These are phyloP conservation scores for Pipistrellus nathusii DNA, from an alignment of 2,797 vertebrate genomes.

Conservation along the genomic window DNA sequence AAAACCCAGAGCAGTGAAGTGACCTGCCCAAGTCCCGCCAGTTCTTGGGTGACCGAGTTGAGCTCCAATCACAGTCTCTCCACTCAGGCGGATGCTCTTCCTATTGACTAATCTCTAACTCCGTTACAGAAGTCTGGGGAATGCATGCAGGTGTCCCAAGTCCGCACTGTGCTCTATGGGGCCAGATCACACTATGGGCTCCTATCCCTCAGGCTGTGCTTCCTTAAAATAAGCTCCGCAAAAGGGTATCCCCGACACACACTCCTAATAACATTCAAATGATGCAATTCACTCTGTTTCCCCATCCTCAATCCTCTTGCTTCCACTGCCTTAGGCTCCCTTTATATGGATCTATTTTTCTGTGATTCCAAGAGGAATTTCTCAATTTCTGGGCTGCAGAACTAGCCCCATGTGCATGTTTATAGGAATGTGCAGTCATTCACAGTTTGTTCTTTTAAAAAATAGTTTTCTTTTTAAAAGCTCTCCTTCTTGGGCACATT, in stretches of 20 bases:
- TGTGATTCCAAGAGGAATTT: constrained; percentile 72
- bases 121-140: not conserved
- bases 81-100: not conserved
- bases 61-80: too few relatives aligned
- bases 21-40: not conserved
- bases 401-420: constrained; percentile 74
- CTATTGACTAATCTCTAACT: not conserved
- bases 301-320: constrained; percentile 45
- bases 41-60: not conserved
- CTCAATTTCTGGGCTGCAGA: constrained; percentile 71
- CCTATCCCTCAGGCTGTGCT: not conserved
- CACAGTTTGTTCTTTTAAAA: constrained; percentile 76
- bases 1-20: not conserved
- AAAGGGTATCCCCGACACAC: not conserved
- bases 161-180: accelerated
- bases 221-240: constrained; percentile 52
- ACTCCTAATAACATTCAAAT: constrained; percentile 64
- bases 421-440: constrained; percentile 77
- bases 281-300: constrained; percentile 58
- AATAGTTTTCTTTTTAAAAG: constrained; percentile 78
- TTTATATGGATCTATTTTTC: constrained; percentile 76
- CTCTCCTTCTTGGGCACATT: constrained; percentile 32
- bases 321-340: constrained; percentile 68
- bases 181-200: not conserved
- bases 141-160: accelerated